phyloP scores from a whole-genome alignment of 2,888 invertebrate species.

The Theretra japonica region DNA sequence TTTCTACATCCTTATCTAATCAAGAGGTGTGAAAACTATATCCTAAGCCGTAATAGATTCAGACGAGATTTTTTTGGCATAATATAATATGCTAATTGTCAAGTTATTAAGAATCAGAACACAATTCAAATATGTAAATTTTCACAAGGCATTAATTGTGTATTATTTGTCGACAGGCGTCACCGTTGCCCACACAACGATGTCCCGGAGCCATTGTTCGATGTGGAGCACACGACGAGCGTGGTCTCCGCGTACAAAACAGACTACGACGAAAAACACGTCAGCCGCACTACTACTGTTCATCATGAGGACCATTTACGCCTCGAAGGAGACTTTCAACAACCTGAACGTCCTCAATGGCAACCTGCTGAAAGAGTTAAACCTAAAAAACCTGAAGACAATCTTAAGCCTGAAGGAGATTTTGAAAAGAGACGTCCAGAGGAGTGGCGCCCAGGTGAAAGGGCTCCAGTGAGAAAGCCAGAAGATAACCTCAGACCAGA shows the following conservation, averaged over 20 bases:
- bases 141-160: too few species aligned
- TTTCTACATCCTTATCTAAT: slow-evolving; percentile 73
- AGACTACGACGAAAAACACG: slow-evolving; percentile 87
- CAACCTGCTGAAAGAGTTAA: slow-evolving; percentile 85
- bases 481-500: slow-evolving; percentile 81
- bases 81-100: too few species aligned
- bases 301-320: slow-evolving; percentile 89
- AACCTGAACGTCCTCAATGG: slow-evolving; percentile 78
- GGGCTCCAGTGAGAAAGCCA: slow-evolving; percentile 67
- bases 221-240: slow-evolving; percentile 82
- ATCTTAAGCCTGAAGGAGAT: slow-evolving; percentile 84
- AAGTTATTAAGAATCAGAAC: too few species aligned
- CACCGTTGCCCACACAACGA: slow-evolving; percentile 93
- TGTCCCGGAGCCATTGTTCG: slow-evolving; percentile 85
- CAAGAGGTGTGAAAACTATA: slow-evolving; percentile 64
- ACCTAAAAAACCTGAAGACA: slow-evolving; percentile 84
- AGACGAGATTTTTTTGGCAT: neutral
- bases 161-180: slow-evolving; percentile 82
- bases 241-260: slow-evolving; percentile 86
- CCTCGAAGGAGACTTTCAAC: slow-evolving; percentile 88
- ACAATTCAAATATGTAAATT: too few species aligned
- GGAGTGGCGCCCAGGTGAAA: slow-evolving; percentile 80
- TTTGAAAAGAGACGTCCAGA: slow-evolving; percentile 76
- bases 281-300: slow-evolving; percentile 84
- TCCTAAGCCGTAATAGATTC: neutral